A percentile compares a stretch with the other conserved stretches of the same genome.
Conservation (phyloP, 1,140 invertebrate species). For the Callitettix versicolor region DNA sequence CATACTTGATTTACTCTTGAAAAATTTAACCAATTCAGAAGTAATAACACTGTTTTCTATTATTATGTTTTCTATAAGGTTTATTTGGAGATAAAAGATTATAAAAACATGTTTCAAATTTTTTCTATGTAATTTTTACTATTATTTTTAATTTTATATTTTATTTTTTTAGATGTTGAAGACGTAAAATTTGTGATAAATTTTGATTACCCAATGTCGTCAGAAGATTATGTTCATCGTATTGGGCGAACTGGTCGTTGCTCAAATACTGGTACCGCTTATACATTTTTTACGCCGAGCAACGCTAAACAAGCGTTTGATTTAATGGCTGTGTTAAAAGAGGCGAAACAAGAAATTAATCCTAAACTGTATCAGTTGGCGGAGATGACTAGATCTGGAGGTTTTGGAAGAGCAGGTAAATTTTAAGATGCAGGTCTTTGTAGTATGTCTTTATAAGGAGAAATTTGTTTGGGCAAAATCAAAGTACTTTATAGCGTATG, state of each 20-base stretch:
- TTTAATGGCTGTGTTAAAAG: slow-evolving; percentile 78
- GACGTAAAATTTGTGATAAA: slow-evolving; percentile 99
- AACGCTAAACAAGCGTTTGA: slow-evolving; percentile 87
- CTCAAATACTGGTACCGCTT: slow-evolving; percentile 87
- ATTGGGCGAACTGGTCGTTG: slow-evolving; percentile 94
- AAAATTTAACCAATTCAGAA: too few species aligned
- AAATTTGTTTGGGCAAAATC: neutral
- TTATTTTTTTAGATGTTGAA: slow-evolving; percentile 74
- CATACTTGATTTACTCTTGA: too few species aligned
- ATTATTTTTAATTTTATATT: neutral
- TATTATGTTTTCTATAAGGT: too few species aligned
- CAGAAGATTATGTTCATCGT: slow-evolving; percentile 98
- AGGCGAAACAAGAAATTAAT: slow-evolving; percentile 81
- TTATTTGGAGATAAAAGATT: too few species aligned
- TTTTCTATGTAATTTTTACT: too few species aligned
- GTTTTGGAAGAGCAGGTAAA: slow-evolving; percentile 1
- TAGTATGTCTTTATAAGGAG: neutral
- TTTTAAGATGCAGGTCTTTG: neutral
- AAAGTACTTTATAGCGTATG: neutral
- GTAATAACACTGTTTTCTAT: too few species aligned
- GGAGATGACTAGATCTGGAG: slow-evolving; percentile 31
- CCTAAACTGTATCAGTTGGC: slow-evolving; percentile 44
- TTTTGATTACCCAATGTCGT: slow-evolving; percentile 96
- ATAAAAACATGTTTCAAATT: too few species aligned
- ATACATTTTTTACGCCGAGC: slow-evolving; percentile 93